Base-by-base conservation (phyloP, 2,797 vertebrate species). In the Rousettus madagascariensis region DNA sequence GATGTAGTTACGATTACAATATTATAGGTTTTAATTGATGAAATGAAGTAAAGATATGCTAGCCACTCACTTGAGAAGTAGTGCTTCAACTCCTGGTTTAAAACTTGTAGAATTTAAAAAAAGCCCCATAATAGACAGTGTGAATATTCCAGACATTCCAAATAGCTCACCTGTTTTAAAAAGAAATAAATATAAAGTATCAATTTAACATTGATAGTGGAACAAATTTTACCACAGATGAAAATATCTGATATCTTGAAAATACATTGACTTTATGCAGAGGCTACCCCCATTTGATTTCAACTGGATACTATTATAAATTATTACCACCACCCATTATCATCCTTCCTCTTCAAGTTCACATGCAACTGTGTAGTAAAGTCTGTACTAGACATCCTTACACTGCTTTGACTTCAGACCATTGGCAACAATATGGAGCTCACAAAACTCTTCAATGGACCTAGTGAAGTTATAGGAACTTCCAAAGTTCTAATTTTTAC, bases 61-160 rank as follows among this genome's bases (percentile, higher is more conserved):
- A 87, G 49, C 24, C 63, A 98, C 98, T 98, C 83, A 98, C 98
- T 97, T 90, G 3, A 97, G 72, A 92, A 98, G 95, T 86, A 98
- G 95, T 3, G 92, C 20, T 96, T 98, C 97, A 88, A 96, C 92
- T 95, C 96, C 98, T 94, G 98, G 97, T 91, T 98, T 98, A 94
- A 98, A 98, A 93, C 96, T 97, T 89, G 97, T 96, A 79, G 97
- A 98, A 96, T 98, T 98, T 95, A 98, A 94, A 86, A 98, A 95
- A 75, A 98, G 97, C 51, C 98, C 98, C 80, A 98, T 91, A 78
- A 95, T 90, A 30, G 96, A 72, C 86, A 98, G 69, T 24, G 98
- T 90, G 87, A 98, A 96, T 75, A 98, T 94, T 93, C 98, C 98
- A 78, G 98, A 98, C 95, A 98, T 97, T 80, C 97, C 97, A 86